These are phyloP conservation scores for Tetranychus cinnabarinus DNA, from an alignment of 1,140 invertebrate species.

Conservation along the genomic window DNA sequence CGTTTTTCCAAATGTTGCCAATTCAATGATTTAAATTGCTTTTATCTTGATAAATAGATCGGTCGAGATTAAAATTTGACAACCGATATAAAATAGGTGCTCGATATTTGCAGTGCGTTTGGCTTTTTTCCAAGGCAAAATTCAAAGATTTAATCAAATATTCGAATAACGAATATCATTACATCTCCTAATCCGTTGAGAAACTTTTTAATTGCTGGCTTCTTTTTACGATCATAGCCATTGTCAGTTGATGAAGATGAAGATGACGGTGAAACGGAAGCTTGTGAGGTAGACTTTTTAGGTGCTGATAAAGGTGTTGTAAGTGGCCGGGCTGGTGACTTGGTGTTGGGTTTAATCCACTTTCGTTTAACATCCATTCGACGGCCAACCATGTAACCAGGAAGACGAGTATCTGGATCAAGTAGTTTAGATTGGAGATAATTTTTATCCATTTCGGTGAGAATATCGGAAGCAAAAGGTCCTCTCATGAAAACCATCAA, in stretches of 20 bases:
- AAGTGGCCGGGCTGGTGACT: not conserved
- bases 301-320: not conserved
- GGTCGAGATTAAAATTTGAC: too few relatives aligned
- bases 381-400: not conserved
- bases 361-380: not conserved
- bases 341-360: not conserved
- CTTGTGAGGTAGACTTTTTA: not conserved
- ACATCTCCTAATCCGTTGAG: slow-evolving; percentile 13
- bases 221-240: slow-evolving; percentile 8
- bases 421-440: slow-evolving; percentile 14
- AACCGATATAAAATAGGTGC: too few relatives aligned
- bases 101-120: too few relatives aligned
- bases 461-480: slow-evolving; percentile 20
- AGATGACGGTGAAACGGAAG: too few relatives aligned
- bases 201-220: slow-evolving; percentile 11
- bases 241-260: not conserved
- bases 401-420: not conserved
- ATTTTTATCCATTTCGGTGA: slow-evolving; percentile 19
- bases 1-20: too few relatives aligned
- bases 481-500: slow-evolving; percentile 31
- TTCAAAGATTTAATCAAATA: slow-evolving; percentile 8
- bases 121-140: too few relatives aligned
- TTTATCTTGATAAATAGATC: too few relatives aligned
- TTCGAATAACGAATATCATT: slow-evolving; percentile 11
- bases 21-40: too few relatives aligned